Base-by-base conservation (phyloP, 2,888 invertebrate species). In the Caenorhabditis imperialis region DNA sequence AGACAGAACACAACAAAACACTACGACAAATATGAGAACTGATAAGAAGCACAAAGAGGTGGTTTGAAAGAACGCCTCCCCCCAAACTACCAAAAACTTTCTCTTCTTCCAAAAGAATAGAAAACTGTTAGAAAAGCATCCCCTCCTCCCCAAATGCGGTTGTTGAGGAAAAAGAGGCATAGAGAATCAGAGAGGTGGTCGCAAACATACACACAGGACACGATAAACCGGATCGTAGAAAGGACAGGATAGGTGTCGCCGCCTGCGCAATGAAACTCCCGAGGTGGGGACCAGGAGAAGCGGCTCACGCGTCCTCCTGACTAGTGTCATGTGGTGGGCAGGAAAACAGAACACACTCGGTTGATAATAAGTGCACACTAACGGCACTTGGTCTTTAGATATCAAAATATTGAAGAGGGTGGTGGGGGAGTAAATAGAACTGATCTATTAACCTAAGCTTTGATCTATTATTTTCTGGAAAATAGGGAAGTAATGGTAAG, bases 141-240 rank as follows among this genome's bases (percentile, higher is more conserved):
- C 55, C 51, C 51, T 42, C 57, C 51, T 50, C 57, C 57, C 57
- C 55, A 40, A 48, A 33, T 40, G 57, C 48, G 44, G 57, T 30
- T 42, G 67, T 67, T 30, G 57, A 42, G 57, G 57, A 35, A 65
- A 40, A 30, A 42, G 55, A 65, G 57, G 67, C 67, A 57, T 57
- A 67, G 67, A 67, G 67, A 57, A 67, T 57, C 67, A 67, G 67
- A 67, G 57, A 57, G 44, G 57, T 57, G 67, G 67, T 44, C 67
- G 67, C 67, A 67, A 67, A 67, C 67, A 67, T 57, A 50, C 54
- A n/a, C n/a, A 55, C 65, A 65, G 65, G 65, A 67, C 67, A 67
- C 67, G 67, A 67, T 57, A 67, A 67, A 67, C 67, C 67, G 67
- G 67, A 67, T 67, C 57, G 57, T 67, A 57, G 51, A 44, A 51